A percentile compares a stretch with the other conserved stretches of the same genome.
Conservation (phyloP, 2,888 invertebrate species). For the Acrocyrtus sp. region DNA sequence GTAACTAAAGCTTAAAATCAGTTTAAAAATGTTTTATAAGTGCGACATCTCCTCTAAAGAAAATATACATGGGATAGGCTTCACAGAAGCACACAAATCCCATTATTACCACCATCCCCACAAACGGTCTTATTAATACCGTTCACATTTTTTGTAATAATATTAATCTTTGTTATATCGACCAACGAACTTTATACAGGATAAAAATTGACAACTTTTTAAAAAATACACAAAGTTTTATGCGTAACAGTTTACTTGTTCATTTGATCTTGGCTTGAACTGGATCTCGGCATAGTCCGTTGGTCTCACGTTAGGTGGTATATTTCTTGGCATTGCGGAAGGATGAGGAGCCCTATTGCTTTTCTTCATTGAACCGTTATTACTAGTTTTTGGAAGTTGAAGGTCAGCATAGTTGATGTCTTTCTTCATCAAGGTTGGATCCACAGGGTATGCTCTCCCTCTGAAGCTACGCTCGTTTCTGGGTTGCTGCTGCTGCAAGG, state of each 20-base stretch:
- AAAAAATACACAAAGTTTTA: conserved; percentile 20
- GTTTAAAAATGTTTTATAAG: too few species aligned
- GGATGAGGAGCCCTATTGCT: conserved; percentile 60
- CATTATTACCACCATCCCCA: too few species aligned
- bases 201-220: conserved; percentile 38
- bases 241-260: conserved; percentile 45
- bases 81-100: conserved; percentile 42
- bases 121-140: too few species aligned
- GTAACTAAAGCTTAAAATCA: too few species aligned
- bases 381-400: conserved; percentile 65
- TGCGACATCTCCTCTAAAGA: too few species aligned
- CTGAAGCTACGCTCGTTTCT: conserved; percentile 63
- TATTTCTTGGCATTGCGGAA: conserved; percentile 56
- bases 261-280: conserved; percentile 63
- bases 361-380: conserved; percentile 65
- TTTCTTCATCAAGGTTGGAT: conserved; percentile 57
- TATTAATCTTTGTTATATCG: too few species aligned
- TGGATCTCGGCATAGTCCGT: conserved; percentile 62
- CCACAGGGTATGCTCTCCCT: conserved; percentile 61
- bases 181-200: conserved; percentile 39
- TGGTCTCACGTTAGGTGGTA: conserved; percentile 56
- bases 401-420: conserved; percentile 66
- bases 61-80: conserved; percentile 10
- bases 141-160: too few species aligned
- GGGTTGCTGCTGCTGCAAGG: conserved; percentile 52